Evolutionary conservation across 1,140 invertebrate genomes (phyloP).

Genomic region (Drosophila ogumai): DNA sequence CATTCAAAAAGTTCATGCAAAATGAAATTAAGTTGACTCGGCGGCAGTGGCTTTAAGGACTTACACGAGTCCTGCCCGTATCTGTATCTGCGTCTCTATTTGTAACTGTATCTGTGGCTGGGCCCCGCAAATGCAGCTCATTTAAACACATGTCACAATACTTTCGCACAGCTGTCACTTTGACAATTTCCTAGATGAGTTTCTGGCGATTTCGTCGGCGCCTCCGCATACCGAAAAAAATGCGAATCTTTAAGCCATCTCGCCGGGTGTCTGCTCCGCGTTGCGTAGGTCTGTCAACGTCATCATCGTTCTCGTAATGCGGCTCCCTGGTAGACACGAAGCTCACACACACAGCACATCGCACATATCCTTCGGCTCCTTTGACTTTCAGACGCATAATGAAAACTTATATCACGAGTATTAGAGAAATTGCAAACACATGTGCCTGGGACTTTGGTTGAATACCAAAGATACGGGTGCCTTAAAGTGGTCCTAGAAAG

Average conservation of each 20-base stretch:
- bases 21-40: conserved; percentile 65
- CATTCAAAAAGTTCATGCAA: conserved; percentile 71
- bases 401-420: conserved; percentile 75
- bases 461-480: conserved; percentile 17
- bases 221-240: conserved; percentile 32
- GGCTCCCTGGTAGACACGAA: conserved; percentile 25
- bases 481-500: conserved; percentile 7
- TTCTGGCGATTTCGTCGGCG: conserved; percentile 59
- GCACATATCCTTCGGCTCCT: conserved; percentile 31
- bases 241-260: conserved; percentile 62
- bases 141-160: conserved; percentile 84
- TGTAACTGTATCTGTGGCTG: not conserved
- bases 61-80: conserved; percentile 5
- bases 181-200: conserved; percentile 83
- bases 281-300: conserved; percentile 75
- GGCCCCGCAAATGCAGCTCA: conserved; percentile 69
- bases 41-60: conserved; percentile 61
- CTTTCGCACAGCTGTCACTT: conserved; percentile 81
- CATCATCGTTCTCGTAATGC: conserved; percentile 67
- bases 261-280: conserved; percentile 35
- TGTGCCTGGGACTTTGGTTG: conserved; percentile 48
- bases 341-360: conserved; percentile 3
- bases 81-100: conserved; percentile 2
- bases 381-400: conserved; percentile 61
- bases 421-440: conserved; percentile 71